Evolutionary conservation across 2,113 vertebrate species (phyloP), one percentile per base, ranked within the genome.

Genomic region (Prunella fulvescens): DNA sequence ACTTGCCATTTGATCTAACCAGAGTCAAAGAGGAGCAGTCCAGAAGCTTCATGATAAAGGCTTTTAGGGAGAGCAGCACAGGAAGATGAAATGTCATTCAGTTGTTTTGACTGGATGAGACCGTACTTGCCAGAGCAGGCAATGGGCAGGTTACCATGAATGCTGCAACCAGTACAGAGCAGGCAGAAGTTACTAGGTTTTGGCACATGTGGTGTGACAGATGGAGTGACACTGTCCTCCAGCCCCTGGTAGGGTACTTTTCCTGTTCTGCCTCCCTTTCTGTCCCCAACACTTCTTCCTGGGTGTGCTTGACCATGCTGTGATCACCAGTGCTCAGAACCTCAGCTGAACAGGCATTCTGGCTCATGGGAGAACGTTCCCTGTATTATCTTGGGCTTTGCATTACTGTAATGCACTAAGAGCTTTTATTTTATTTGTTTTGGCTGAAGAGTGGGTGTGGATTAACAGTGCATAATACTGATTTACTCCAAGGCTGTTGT

Each of bases 361-460:
- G 81, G 44, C 78, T 88, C 81, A 54, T 9, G 50, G 64, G 29
- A 95, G 58, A 90, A 47, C 0, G 0, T 65, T 48, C 40, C 31
- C 24, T 10, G 7, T 28, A 73, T 90, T 90, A 87, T 76, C 86
- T 51, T 23, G 64, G 81, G 66, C 54, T 90, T 82, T 91, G 94
- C 84, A 73, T 82, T 85, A 86, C 45, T 42, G 58, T 77, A 90
- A 90, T 69, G 35, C 66, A 66, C 66, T 77, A 62, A 92, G 79
- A 91, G 79, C 87, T 95, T 90, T 81, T 88, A 77, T 80, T 91
- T 87, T 89, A 79, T 89, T 91, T 90, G 88, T 91, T 93, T 90
- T 91, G 85, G 51, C 74, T 90, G 71, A 54, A 37, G 37, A 72
- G 58, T 20, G 50, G 84, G 81, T 69, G 84, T 91, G 84, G 87